Evolutionary conservation across 2,113 vertebrate genomes (phyloP).

Genomic region (Pollimyrus isidori): DNA sequence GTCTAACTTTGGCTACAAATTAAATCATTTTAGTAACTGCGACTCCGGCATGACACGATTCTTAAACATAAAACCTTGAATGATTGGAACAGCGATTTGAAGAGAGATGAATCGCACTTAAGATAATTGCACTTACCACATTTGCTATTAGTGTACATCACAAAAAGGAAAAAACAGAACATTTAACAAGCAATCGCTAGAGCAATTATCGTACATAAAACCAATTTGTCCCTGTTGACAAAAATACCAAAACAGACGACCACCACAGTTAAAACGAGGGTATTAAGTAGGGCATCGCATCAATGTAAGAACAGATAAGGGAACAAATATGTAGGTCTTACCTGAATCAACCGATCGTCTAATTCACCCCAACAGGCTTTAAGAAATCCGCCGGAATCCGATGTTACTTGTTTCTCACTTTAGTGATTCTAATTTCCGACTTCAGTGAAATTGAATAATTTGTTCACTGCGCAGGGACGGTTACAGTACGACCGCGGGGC

Average conservation of each 20-base stretch:
- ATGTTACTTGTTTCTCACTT: slow-evolving; percentile 44
- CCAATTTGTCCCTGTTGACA: neutral
- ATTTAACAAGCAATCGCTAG: neutral
- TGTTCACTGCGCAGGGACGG: slow-evolving; percentile 36
- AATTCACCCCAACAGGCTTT: slow-evolving; percentile 25
- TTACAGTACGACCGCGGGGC: neutral
- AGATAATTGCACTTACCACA: neutral
- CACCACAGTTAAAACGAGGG: neutral
- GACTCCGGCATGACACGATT: neutral
- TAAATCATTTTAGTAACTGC: neutral
- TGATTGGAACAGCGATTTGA: neutral
- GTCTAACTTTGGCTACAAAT: slow-evolving; percentile 38
- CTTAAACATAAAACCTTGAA: neutral
- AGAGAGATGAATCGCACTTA: neutral
- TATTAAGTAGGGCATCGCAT: neutral
- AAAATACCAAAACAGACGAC: neutral
- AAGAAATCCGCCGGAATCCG: slow-evolving; percentile 32
- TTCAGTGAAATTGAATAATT: slow-evolving; percentile 35
- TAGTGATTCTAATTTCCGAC: slow-evolving; percentile 39
- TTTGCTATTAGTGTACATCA: neutral
- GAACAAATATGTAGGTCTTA: slow-evolving; percentile 40
- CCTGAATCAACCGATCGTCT: slow-evolving; percentile 47
- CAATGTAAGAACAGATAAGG: neutral
- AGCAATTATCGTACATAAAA: neutral
- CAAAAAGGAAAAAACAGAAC: neutral